Evolutionary conservation across 2,113 vertebrate species (phyloP), one percentile per base, ranked within the genome.

Genomic region (Prunella himalayana): DNA sequence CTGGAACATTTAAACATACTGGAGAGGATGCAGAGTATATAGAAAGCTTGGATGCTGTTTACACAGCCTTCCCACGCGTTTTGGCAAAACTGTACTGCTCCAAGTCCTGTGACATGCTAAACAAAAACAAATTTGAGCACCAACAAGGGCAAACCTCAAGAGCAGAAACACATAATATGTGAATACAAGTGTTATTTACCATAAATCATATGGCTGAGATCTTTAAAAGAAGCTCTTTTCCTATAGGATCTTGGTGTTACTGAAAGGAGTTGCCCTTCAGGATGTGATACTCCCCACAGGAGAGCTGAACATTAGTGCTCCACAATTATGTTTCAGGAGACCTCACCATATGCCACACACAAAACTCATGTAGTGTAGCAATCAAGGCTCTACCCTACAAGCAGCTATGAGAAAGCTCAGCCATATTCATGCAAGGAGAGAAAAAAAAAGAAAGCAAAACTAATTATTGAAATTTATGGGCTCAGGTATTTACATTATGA

Each of bases 161-260:
- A 93, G 60, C 10, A 71, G 60, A 90, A 95, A 87, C 60, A 77
- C 31, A 7, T 20, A 59, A 17, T 64, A 68, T 49, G 64, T 47
- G 93, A 85, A 83, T n/a, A 47, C 47, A 75, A 92, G 79, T 61
- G 65, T 85, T 90, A 88, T 81, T 95, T 94, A 83, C 69, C 82
- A 78, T 88, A 90, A 92, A 92, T 94, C 73, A 77, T 54, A 85
- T 33, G 70, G 63, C 50, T 71, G 64, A 82, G 47, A 51, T 69
- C 60, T 73, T 54, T 65, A 66, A 76, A 80, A 83, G 33, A 30
- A 70, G 24, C 57, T 61, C 37, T 83, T 54, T 93, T 85, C 66
- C 80, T 59, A 75, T n/a, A 63, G 85, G 53, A 88, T 92, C 87
- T 51, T 56, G 44, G 65, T 50, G 88, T 60, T 64, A 63, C 68